These are phyloP conservation scores for Hemiscyllium ocellatum DNA, from an alignment of 2,113 vertebrate genomes.

Conservation along the genomic window DNA sequence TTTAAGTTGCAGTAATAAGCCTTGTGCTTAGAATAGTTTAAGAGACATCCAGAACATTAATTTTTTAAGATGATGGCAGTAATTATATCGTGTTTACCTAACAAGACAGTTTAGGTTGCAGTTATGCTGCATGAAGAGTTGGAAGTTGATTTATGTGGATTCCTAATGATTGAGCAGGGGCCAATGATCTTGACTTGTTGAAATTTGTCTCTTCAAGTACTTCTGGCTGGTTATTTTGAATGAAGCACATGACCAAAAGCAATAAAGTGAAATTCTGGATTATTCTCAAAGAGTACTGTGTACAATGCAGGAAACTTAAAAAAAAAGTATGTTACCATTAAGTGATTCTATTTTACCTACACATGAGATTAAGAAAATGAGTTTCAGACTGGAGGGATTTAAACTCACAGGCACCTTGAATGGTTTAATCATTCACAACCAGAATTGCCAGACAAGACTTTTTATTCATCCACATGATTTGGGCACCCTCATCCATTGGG, in stretches of 20 bases:
- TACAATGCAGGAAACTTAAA: neutral
- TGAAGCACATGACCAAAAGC: slow-evolving; percentile 12
- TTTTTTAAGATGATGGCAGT: slow-evolving; percentile 72
- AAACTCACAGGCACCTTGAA: neutral
- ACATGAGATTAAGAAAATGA: neutral
- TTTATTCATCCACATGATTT: no score
- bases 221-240: neutral
- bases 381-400: neutral
- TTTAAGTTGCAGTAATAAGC: slow-evolving; percentile 74
- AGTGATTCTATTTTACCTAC: neutral
- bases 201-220: neutral
- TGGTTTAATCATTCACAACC: neutral
- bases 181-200: slow-evolving; percentile 41
- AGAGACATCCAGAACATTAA: slow-evolving; percentile 74
- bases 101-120: slow-evolving; percentile 59
- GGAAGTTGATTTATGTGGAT: slow-evolving; percentile 52
- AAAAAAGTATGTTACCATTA: neutral
- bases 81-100: slow-evolving; percentile 76
- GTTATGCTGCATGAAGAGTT: slow-evolving; percentile 49
- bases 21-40: slow-evolving; percentile 73
- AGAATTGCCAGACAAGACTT: neutral
- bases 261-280: neutral
- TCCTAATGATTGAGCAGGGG: slow-evolving; percentile 50
- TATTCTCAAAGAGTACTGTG: neutral
- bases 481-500: no score